Conservation (phyloP, 2,113 vertebrate species). For the Pelvicachromis taeniatus region DNA sequence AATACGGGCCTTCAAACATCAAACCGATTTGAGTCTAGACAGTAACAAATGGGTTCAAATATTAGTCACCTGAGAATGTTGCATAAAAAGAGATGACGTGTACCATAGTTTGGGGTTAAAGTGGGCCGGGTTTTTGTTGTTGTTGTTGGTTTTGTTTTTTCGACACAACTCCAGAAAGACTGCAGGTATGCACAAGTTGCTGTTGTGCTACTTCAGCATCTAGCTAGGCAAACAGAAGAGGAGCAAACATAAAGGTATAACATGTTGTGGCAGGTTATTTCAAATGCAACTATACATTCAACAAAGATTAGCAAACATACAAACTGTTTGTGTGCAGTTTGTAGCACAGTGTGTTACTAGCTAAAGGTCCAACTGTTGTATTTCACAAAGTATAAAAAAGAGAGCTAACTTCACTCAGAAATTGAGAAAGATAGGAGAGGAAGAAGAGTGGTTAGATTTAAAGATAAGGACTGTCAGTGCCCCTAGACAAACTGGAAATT, state of each 20-base stretch:
- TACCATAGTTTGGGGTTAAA: background rate
- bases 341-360: background rate
- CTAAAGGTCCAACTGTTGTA: background rate
- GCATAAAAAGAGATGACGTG: background rate
- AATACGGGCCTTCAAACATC: background rate
- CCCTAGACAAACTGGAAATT: background rate
- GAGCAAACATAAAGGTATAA: background rate
- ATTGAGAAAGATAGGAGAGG: background rate
- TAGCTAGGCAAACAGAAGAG: background rate
- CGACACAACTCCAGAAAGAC: background rate
- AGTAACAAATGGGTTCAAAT: background rate
- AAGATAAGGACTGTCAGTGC: background rate
- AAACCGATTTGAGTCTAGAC: background rate
- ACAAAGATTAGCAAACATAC: background rate
- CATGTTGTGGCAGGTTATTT: background rate
- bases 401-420: background rate
- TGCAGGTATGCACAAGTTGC: background rate
- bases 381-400: background rate
- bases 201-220: background rate
- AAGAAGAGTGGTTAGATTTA: background rate
- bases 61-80: background rate
- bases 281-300: background rate
- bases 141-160: background rate
- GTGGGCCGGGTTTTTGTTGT: accelerated
- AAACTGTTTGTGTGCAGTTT: background rate